phyloP scores from a whole-genome alignment of 2,888 invertebrate genomes.

The Crossocerus cetratus region DNA sequence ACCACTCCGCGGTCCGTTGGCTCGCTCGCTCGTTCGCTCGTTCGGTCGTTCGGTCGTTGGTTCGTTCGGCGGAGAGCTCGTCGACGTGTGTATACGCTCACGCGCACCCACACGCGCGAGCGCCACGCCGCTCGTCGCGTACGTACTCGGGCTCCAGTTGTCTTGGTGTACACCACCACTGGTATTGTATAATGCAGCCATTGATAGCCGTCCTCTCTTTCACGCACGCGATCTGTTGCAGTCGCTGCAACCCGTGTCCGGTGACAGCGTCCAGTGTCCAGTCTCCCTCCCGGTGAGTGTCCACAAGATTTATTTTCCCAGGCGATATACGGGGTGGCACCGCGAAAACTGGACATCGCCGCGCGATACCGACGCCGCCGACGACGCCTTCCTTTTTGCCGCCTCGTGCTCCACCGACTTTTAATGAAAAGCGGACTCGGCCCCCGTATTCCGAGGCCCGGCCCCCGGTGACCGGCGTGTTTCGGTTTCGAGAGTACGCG shows the following conservation, averaged over 20 bases:
- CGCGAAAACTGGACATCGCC: conserved; percentile 51
- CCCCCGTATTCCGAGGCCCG: background rate
- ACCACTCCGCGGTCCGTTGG: conserved; percentile 18
- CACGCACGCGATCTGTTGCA: conserved; percentile 75
- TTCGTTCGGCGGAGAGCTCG: conserved; percentile 6
- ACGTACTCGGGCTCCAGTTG: too few species aligned
- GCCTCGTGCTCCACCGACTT: background rate
- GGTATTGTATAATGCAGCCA: conserved; percentile 74
- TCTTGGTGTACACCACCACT: conserved; percentile 51
- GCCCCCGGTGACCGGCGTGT: background rate
- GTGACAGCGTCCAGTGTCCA: conserved; percentile 75
- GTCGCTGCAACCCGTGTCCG: conserved; percentile 74
- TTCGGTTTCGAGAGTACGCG: too few species aligned
- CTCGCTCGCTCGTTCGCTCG: background rate
- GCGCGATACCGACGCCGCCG: background rate
- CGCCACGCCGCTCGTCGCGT: background rate
- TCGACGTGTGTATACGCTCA: conserved; percentile 18
- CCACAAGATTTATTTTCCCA: conserved; percentile 76
- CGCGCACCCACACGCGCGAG: conserved; percentile 7
- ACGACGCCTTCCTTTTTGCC: background rate
- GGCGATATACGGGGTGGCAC: conserved; percentile 70
- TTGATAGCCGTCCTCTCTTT: conserved; percentile 75
- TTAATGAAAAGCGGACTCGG: background rate
- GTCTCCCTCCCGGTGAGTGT: conserved; percentile 72
- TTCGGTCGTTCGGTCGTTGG: conserved; percentile 8